phyloP scores from a whole-genome alignment of 2,797 vertebrate genomes.

The Masticophis lateralis region DNA sequence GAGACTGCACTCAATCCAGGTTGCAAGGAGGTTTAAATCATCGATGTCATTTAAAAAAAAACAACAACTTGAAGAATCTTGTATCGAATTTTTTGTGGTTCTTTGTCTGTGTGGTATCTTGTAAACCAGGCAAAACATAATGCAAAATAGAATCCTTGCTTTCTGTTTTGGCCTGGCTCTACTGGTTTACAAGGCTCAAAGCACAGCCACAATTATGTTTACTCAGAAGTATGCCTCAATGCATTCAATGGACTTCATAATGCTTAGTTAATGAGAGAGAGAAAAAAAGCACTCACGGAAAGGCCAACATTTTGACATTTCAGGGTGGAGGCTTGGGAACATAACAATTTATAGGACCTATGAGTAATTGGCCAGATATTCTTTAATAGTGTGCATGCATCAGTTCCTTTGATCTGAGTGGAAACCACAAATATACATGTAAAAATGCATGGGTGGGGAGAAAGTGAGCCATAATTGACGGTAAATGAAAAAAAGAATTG shows the following conservation, averaged over 20 bases:
- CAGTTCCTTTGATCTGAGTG: neutral
- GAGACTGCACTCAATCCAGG: neutral
- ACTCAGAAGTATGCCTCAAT: neutral
- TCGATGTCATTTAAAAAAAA: neutral
- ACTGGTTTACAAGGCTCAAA: conserved; percentile 19
- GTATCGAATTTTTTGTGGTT: neutral
- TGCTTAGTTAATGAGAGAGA: conserved; percentile 35
- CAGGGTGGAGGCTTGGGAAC: neutral
- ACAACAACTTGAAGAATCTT: neutral
- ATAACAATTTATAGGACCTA: neutral
- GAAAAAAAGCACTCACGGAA: conserved; percentile 9
- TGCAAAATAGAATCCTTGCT: neutral
- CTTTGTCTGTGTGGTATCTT: neutral
- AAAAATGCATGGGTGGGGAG: conserved; percentile 5
- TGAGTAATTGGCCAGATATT: conserved; percentile 18
- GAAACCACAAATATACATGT: conserved; percentile 22
- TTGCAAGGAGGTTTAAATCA: neutral
- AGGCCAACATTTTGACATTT: conserved; percentile 15
- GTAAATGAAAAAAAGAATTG: conserved; percentile 8
- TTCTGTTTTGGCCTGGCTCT: neutral
- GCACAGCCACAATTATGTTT: neutral
- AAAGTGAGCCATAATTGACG: neutral
- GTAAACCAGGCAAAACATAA: neutral
- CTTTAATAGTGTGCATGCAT: neutral
- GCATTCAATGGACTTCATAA: conserved; percentile 7